Base-by-base conservation (phyloP, 2,888 invertebrate genomes). In the Nymphalis urticae region DNA sequence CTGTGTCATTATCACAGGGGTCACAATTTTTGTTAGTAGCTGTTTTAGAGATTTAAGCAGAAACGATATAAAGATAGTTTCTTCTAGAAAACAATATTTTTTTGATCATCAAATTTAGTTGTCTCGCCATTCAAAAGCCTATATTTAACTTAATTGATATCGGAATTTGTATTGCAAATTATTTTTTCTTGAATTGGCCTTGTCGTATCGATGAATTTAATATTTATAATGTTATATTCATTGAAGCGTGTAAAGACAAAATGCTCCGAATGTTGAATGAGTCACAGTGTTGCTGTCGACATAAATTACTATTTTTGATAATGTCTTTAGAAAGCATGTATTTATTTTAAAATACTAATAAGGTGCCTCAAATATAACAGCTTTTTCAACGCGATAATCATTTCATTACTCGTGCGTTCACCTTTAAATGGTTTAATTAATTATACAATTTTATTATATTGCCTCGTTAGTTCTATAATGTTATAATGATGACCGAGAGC, bases 351-450 rank as follows among this genome's bases (percentile, higher is more conserved):
- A 56, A 58, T 27, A 48, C 36, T 63, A 63, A 66, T 36, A 70
- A 61, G 47, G 36, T 21, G 60, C 36, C 48, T 62, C 48, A 48
- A 66, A 64, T 64, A 47, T 61, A 54, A 50, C 70, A 62, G 64
- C 48, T 66, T 66, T 54, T 67, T 68, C 62, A 66, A n/a, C 42
- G 68, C 71, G 71, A 68, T 71, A 71, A 71, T 59, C 59, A 59
- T 68, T 51, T 64, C 69, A 68, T 71, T 69, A 69, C 36, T 27
- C 71, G 71, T 61, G 51, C 71, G 32, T 71, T 71, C 69, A 71
- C 71, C 71, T 68, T 58, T 42, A 47, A 53, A 27, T 47, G 59
- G 36, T 47, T 36, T 71, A 64, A 64, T 68, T 68, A 68, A 64
- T 71, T 66, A 64, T 47, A 48, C 9, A 66, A 24, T 69, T 71